phyloP scores from a whole-genome alignment of 2,113 vertebrate species.

The Nettapus auritus region DNA sequence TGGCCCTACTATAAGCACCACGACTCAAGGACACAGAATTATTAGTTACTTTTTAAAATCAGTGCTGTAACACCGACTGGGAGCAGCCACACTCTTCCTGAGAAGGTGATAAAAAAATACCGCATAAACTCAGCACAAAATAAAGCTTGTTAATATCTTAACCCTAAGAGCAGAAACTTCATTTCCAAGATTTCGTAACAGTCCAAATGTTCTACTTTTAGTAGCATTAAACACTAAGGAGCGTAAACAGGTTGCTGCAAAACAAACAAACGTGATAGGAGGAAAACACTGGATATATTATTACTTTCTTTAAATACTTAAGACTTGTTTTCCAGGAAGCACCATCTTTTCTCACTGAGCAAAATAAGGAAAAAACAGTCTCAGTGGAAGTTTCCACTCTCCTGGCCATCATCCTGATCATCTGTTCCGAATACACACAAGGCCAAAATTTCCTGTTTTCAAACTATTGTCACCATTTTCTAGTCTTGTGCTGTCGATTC shows the following conservation, averaged over 20 bases:
- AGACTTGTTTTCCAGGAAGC: constrained; percentile 89
- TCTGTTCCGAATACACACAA: constrained; percentile 93
- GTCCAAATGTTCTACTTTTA: constrained; percentile 21
- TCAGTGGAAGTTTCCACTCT: constrained; percentile 96
- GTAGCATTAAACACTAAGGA: background rate
- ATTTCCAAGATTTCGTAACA: background rate
- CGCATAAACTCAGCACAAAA: background rate
- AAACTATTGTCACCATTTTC: constrained; percentile 91
- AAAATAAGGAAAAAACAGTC: constrained; percentile 90
- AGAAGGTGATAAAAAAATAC: background rate
- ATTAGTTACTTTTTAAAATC: background rate
- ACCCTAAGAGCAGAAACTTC: background rate
- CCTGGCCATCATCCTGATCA: constrained; percentile 95
- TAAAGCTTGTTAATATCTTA: background rate
- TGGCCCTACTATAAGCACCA: background rate
- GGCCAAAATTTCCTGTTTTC: constrained; percentile 98
- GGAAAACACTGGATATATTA: constrained; percentile 55
- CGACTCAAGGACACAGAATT: background rate
- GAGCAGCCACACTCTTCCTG: background rate
- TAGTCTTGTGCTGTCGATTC: constrained; percentile 79
- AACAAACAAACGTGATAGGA: constrained; percentile 49
- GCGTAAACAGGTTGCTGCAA: constrained; percentile 36
- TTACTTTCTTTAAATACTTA: constrained; percentile 69
- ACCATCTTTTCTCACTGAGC: constrained; percentile 77
- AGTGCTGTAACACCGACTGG: background rate